Evolutionary conservation across 1,140 invertebrate species (phyloP).

Genomic region (Brachionus manjavacas): DNA sequence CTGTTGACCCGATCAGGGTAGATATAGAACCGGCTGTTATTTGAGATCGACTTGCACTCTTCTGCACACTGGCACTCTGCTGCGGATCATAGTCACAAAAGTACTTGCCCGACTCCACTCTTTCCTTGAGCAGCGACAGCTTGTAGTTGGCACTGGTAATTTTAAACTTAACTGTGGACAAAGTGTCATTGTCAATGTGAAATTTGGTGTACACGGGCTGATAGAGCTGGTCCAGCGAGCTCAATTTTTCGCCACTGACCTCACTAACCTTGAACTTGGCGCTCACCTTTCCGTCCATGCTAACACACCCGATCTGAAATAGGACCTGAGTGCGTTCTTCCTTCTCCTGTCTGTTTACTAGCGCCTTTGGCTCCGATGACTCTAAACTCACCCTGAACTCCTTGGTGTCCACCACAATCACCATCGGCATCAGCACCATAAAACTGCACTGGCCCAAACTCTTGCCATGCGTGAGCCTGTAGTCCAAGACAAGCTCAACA

Average conservation of each 20-base stretch:
- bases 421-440: constrained; percentile 13
- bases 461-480: neutral
- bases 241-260: neutral
- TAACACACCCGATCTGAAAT: neutral
- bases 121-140: constrained; percentile 27
- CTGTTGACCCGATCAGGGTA: constrained; percentile 25
- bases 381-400: neutral
- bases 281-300: neutral
- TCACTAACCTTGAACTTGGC: neutral
- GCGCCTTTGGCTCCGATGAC: neutral
- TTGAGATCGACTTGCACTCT: neutral
- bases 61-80: neutral
- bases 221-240: neutral
- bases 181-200: constrained; percentile 40
- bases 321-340: neutral
- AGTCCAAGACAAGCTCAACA: neutral
- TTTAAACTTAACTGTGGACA: constrained; percentile 1
- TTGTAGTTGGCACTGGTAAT: constrained; percentile 12
- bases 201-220: constrained; percentile 37
- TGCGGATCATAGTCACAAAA: constrained; percentile 39
- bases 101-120: constrained; percentile 30
- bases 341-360: neutral
- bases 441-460: neutral
- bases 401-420: neutral
- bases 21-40: constrained; percentile 33